Evolutionary conservation across 1,140 invertebrate species (phyloP).

Genomic region (Ylistrum balloti): DNA sequence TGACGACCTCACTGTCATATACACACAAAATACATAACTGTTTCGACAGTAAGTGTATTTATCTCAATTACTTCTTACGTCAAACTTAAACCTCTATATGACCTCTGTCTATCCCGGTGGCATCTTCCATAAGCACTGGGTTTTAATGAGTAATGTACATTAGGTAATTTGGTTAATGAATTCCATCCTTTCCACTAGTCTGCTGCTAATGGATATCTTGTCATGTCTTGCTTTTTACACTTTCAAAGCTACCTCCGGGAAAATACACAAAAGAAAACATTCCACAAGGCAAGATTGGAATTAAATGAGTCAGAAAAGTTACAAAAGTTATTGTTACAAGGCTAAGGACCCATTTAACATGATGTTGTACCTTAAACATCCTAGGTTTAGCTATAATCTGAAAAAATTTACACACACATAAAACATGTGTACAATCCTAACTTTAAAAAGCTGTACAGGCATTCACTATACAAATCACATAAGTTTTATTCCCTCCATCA

Average conservation of each 20-base stretch:
- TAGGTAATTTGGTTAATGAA: slow-evolving; percentile 40
- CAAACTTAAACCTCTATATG: not conserved
- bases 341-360: not conserved
- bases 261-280: not conserved
- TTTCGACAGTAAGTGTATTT: not conserved
- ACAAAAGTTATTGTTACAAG: not conserved
- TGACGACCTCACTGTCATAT: not conserved
- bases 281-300: not conserved
- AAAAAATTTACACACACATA: not conserved
- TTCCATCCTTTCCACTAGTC: slow-evolving; percentile 27
- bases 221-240: slow-evolving; percentile 28
- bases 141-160: slow-evolving; percentile 36
- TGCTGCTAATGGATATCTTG: slow-evolving; percentile 9
- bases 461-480: not conserved
- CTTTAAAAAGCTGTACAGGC: not conserved
- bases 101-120: slow-evolving; percentile 23
- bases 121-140: not conserved
- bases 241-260: not conserved
- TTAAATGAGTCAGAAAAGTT: not conserved
- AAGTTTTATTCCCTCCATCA: not conserved
- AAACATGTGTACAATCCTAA: too few relatives aligned
- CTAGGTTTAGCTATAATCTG: not conserved
- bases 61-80: not conserved
- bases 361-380: not conserved
- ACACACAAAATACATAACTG: not conserved